Conservation (phyloP, 1,140 invertebrate genomes). For the Vanessa tameamea region DNA sequence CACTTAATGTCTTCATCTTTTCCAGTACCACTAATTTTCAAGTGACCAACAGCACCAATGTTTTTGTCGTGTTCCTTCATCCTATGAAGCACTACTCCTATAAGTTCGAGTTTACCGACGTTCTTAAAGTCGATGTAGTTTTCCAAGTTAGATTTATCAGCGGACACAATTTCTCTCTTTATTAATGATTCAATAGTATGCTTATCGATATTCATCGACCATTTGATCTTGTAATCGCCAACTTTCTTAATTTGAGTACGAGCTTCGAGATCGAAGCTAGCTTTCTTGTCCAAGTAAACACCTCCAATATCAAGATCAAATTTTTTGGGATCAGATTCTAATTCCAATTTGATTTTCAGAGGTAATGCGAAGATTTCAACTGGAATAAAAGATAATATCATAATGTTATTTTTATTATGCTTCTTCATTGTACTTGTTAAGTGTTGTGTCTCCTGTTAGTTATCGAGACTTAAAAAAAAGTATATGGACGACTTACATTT, state of each 20-base stretch:
- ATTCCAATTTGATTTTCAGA: conserved; percentile 75
- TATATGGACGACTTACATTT: conserved; percentile 60
- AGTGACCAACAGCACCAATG: conserved; percentile 74
- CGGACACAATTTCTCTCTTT: conserved; percentile 79
- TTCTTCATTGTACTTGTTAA: too few species aligned
- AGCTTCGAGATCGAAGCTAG: conserved; percentile 80
- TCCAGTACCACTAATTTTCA: conserved; percentile 64
- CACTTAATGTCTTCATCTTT: conserved; percentile 81
- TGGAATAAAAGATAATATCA: conserved; percentile 41
- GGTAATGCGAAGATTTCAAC: conserved; percentile 81
- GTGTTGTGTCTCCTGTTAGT: too few species aligned
- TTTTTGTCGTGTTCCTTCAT: conserved; percentile 80
- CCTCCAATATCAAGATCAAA: conserved; percentile 78
- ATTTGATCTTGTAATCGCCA: conserved; percentile 83
- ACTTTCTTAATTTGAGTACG: conserved; percentile 78
- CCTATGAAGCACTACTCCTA: conserved; percentile 81
- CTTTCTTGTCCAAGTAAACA: conserved; percentile 81
- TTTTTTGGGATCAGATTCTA: conserved; percentile 79
- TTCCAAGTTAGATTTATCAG: conserved; percentile 83
- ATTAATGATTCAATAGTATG: conserved; percentile 82
- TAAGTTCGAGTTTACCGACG: conserved; percentile 84
- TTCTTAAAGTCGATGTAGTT: conserved; percentile 83
- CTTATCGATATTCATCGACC: conserved; percentile 81
- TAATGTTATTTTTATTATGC: not conserved
- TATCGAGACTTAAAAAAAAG: not conserved